phyloP scores from a whole-genome alignment of 2,888 invertebrate species.

The Callyntrura guangdongensis region DNA sequence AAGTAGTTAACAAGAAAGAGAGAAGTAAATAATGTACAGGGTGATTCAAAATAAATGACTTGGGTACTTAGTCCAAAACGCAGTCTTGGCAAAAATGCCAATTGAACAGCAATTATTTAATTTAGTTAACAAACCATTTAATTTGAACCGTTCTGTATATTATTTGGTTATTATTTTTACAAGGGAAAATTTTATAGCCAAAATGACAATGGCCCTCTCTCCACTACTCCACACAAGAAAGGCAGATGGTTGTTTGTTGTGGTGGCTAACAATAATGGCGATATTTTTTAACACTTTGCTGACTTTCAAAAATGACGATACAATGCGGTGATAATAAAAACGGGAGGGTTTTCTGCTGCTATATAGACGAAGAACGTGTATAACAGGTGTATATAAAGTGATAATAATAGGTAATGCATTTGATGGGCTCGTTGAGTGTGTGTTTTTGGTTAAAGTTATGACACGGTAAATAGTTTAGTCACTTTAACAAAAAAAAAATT shows the following conservation, averaged over 20 bases:
- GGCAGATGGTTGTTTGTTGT: neutral
- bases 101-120: neutral
- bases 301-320: conserved; percentile 58
- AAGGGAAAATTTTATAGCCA: neutral
- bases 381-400: neutral
- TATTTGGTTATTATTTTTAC: neutral
- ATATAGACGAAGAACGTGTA: neutral
- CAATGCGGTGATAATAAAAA: conserved; percentile 63
- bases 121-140: neutral
- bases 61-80: neutral
- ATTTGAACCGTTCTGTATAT: too few species aligned
- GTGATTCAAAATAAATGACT: neutral
- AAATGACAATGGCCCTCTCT: neutral
- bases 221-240: neutral
- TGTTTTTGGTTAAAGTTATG: conserved; percentile 39
- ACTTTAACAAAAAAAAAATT: conserved; percentile 18
- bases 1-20: neutral
- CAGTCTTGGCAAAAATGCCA: too few species aligned
- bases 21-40: neutral
- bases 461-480: neutral
- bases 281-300: conserved; percentile 71
- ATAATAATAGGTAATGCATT: neutral
- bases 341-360: conserved; percentile 55
- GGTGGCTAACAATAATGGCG: conserved; percentile 66
- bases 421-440: conserved; percentile 19